Evolutionary conservation across 2,888 invertebrate species (phyloP).

Genomic region (Salpingus planirostris): DNA sequence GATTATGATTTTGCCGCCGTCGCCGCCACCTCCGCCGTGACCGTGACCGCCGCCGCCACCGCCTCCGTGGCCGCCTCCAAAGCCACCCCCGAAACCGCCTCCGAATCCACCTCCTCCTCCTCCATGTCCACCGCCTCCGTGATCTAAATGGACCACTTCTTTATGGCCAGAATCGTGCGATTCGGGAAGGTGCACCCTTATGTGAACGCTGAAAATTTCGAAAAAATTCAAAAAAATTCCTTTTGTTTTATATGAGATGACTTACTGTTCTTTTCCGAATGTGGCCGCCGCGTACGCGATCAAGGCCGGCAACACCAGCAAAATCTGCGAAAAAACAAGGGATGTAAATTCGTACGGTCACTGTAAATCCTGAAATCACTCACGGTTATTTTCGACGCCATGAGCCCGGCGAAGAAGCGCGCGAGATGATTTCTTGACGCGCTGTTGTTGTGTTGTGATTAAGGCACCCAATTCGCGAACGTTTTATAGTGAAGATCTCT

Average conservation of each 20-base stretch:
- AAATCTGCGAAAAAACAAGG: slow-evolving; percentile 8
- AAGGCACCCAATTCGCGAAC: slow-evolving; percentile 14
- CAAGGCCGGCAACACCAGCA: slow-evolving; percentile 8
- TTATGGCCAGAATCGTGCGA: slow-evolving; percentile 2
- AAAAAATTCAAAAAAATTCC: slow-evolving; percentile 2
- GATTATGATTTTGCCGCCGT: slow-evolving; percentile 3
- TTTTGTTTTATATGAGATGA: no score
- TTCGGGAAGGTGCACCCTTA: slow-evolving; percentile 11
- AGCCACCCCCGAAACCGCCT: slow-evolving; percentile 29
- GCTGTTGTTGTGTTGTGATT: slow-evolving; percentile 14
- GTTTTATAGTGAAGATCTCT: slow-evolving; percentile 23
- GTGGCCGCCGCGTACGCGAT: slow-evolving; percentile 13
- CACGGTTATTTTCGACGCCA: slow-evolving; percentile 22
- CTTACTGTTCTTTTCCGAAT: slow-evolving; percentile 14
- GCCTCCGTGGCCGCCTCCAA: slow-evolving; percentile 4
- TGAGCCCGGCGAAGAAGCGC: slow-evolving; percentile 10
- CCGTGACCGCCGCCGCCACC: neutral
- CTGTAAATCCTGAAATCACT: slow-evolving; percentile 10
- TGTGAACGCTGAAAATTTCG: slow-evolving; percentile 10
- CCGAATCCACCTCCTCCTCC: slow-evolving; percentile 20
- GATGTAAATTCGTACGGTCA: neutral
- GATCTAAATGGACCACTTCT: slow-evolving; percentile 7
- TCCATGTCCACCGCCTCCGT: slow-evolving; percentile 20
- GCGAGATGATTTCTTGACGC: slow-evolving; percentile 15
- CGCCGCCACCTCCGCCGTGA: slow-evolving; percentile 1